These are phyloP conservation scores for Poeciliopsis gracilis DNA, from an alignment of 2,797 vertebrate genomes.

Conservation along the genomic window DNA sequence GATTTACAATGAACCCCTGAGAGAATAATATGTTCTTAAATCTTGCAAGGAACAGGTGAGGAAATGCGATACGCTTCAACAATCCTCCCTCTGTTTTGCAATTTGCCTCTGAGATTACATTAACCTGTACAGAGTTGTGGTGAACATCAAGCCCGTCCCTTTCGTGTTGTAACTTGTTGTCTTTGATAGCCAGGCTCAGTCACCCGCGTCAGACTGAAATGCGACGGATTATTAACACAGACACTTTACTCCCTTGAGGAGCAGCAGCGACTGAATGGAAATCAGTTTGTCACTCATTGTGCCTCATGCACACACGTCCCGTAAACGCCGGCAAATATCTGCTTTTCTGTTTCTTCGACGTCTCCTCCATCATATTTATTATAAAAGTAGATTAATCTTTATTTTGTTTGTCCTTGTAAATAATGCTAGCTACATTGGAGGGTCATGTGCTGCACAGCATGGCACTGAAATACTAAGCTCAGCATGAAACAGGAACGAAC, in stretches of 20 bases:
- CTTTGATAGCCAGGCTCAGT: conserved; percentile 39
- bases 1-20: conserved; percentile 13
- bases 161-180: conserved; percentile 37
- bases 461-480: neutral
- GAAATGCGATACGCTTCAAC: conserved; percentile 11
- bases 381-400: neutral
- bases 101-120: conserved; percentile 47
- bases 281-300: conserved; percentile 18
- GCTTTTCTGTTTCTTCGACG: neutral
- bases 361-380: neutral
- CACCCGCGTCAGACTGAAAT: conserved; percentile 40
- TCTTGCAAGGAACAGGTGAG: conserved; percentile 19
- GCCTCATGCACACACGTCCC: conserved; percentile 2
- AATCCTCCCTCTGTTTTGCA: conserved; percentile 21
- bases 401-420: neutral
- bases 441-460: neutral
- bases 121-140: conserved; percentile 10
- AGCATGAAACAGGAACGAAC: neutral
- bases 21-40: conserved; percentile 18
- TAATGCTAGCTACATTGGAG: neutral
- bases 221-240: conserved; percentile 53
- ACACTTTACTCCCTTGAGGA: conserved; percentile 21
- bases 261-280: conserved; percentile 45
- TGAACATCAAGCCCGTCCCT: neutral
- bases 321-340: neutral